Conservation (phyloP, 2,888 invertebrate genomes). For the Nudaria mundana region DNA sequence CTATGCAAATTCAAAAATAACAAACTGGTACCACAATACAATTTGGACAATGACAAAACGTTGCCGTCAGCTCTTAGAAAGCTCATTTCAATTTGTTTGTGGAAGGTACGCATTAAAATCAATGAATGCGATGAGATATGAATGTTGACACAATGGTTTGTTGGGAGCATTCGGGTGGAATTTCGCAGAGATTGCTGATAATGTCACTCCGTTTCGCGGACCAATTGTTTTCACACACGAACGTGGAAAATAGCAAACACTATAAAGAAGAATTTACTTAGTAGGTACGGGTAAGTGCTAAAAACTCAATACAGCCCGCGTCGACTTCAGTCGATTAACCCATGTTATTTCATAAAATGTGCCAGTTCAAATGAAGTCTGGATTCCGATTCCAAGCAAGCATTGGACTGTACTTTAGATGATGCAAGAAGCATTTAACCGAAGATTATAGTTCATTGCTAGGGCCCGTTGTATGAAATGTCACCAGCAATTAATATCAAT, state of each 20-base stretch:
- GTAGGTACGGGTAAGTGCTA: background rate
- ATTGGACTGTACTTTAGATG: too few relatives aligned
- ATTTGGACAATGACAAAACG: background rate
- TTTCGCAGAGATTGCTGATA: slow-evolving; percentile 41
- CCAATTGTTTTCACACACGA: slow-evolving; percentile 10
- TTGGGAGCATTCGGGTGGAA: slow-evolving; percentile 40
- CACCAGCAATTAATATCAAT: too few relatives aligned
- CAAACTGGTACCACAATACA: background rate
- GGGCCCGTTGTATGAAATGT: too few relatives aligned
- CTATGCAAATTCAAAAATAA: background rate
- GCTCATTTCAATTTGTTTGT: slow-evolving; percentile 24
- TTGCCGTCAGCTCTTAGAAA: background rate
- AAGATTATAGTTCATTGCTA: too few relatives aligned
- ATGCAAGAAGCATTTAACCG: too few relatives aligned
- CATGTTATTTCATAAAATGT: too few relatives aligned
- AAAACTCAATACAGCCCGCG: too few relatives aligned
- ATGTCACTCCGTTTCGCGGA: slow-evolving; percentile 21
- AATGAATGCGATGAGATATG: slow-evolving; percentile 44
- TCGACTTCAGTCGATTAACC: too few relatives aligned
- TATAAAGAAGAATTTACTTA: background rate
- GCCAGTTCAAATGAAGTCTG: too few relatives aligned
- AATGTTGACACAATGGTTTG: slow-evolving; percentile 44
- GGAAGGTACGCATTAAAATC: slow-evolving; percentile 33
- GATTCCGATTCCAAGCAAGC: too few relatives aligned
- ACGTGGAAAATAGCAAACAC: background rate